A percentile compares a stretch with the other conserved stretches of the same genome.
phyloP scores from a whole-genome alignment of 1,140 invertebrate species.

The Diachasma alloeum region DNA sequence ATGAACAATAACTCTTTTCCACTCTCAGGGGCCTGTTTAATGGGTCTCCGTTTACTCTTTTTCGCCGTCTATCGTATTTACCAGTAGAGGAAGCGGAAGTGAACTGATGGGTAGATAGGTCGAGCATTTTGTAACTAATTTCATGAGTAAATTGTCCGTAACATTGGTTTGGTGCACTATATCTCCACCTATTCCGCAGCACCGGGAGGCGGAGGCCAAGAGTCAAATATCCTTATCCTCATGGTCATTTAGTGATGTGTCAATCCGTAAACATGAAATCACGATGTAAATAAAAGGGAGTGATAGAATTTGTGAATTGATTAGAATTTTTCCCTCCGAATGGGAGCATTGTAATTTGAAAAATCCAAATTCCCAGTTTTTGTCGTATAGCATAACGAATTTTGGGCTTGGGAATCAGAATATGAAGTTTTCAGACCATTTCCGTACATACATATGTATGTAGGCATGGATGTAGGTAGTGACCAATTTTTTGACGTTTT shows the following conservation, averaged over 20 bases:
- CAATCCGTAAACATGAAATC: background rate
- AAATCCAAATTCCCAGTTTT: too few relatives aligned
- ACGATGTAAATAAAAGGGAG: background rate
- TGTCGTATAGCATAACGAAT: too few relatives aligned
- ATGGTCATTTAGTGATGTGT: background rate
- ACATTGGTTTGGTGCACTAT: constrained; percentile 60
- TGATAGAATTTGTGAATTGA: background rate
- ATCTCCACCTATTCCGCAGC: background rate
- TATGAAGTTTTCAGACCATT: too few relatives aligned
- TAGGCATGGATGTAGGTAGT: too few relatives aligned
- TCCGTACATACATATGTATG: too few relatives aligned
- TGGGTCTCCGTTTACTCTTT: constrained; percentile 24
- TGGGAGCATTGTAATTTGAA: too few relatives aligned
- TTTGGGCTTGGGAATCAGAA: too few relatives aligned
- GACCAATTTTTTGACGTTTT: too few relatives aligned
- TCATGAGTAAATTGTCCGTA: constrained; percentile 65
- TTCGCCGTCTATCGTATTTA: constrained; percentile 55
- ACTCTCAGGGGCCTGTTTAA: constrained; percentile 39
- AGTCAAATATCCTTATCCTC: constrained; percentile 4
- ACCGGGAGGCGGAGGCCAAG: background rate
- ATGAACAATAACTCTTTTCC: constrained; percentile 63
- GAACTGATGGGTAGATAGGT: constrained; percentile 64
- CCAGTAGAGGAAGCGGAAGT: constrained; percentile 64
- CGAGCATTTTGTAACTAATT: constrained; percentile 65
- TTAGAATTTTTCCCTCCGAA: background rate